Evolutionary conservation across 2,888 invertebrate species (phyloP).

Genomic region (Pandemis cinnamomeana): DNA sequence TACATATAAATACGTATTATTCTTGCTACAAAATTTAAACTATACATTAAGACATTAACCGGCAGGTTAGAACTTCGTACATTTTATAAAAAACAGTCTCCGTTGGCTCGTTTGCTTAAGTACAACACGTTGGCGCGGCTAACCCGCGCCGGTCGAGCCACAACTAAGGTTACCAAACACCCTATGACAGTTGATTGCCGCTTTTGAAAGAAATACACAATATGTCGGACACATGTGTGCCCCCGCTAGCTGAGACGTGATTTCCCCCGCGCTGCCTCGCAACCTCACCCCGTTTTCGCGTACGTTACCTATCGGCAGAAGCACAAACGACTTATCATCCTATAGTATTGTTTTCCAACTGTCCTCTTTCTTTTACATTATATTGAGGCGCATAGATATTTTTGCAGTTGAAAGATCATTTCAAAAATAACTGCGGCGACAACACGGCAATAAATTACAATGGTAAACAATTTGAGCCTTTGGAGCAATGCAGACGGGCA

Average conservation of each 20-base stretch:
- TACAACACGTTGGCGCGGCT: constrained; percentile 11
- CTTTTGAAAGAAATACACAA: background rate
- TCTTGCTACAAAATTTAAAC: constrained; percentile 20
- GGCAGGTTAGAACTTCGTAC: constrained; percentile 16
- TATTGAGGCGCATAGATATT: too few species aligned
- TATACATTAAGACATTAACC: constrained; percentile 14
- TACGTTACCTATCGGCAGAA: too few species aligned
- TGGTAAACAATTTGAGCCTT: background rate
- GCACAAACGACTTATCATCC: too few species aligned
- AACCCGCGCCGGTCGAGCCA: constrained; percentile 2
- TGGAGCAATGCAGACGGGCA: background rate
- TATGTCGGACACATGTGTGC: too few species aligned
- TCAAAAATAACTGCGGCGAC: too few species aligned
- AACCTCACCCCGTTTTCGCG: too few species aligned
- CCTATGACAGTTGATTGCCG: background rate
- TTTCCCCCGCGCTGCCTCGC: too few species aligned
- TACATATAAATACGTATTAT: background rate
- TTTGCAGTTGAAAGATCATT: too few species aligned
- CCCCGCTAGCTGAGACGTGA: too few species aligned
- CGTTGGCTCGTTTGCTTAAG: constrained; percentile 33
- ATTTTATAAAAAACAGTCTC: constrained; percentile 32
- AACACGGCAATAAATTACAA: background rate
- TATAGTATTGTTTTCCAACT: too few species aligned
- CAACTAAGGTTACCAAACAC: background rate
- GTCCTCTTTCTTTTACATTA: too few species aligned